phyloP scores from a whole-genome alignment of 2,888 invertebrate species.

The Rhimphoctona megacephalus region DNA sequence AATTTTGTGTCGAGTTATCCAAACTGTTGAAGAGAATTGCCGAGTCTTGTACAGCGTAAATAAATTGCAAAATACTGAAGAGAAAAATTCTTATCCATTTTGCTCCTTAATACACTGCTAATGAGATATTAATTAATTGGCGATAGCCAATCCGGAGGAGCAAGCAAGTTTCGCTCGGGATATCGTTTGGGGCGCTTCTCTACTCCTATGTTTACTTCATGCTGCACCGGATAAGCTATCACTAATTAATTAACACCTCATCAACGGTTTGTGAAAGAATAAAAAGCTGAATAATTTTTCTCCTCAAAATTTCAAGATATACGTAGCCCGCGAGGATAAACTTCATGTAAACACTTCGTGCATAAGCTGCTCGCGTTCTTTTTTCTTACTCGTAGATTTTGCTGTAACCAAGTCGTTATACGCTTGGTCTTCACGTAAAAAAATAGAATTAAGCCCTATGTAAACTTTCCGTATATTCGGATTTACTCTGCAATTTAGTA shows the following conservation, averaged over 20 bases:
- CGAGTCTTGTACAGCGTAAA: background rate
- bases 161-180: background rate
- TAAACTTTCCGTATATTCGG: conserved; percentile 24
- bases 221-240: background rate
- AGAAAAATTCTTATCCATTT: background rate
- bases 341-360: background rate
- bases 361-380: conserved; percentile 1
- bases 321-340: too few relatives aligned
- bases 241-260: background rate
- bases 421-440: conserved; percentile 31
- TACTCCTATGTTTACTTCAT: background rate
- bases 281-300: background rate
- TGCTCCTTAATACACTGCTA: background rate
- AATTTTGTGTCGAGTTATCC: background rate
- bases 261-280: background rate
- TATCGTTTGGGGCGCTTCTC: background rate
- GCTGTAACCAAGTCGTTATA: conserved; percentile 1
- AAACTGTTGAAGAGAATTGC: conserved; percentile 5
- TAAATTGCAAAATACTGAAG: background rate
- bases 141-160: background rate
- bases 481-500: background rate
- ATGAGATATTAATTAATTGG: background rate
- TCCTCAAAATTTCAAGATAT: background rate
- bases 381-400: conserved; percentile 15
- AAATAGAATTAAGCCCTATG: conserved; percentile 40